Evolutionary conservation across 1,140 invertebrate genomes (phyloP), one percentile per base, ranked within the genome.

Genomic region (Conus betulinus): DNA sequence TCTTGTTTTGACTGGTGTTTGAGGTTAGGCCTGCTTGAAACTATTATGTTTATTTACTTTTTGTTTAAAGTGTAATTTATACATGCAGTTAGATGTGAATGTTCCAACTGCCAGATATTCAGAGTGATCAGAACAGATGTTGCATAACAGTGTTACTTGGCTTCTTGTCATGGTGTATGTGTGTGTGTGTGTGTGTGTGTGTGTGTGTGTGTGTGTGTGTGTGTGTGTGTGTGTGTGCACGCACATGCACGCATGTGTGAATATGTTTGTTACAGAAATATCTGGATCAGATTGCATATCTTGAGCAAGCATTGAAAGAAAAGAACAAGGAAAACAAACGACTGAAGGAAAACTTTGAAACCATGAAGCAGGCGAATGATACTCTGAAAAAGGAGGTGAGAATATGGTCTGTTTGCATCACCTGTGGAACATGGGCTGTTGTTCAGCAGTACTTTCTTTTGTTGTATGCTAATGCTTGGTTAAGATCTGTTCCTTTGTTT

Each of bases 271-370:
- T 91, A 11, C 89, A 95, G 94, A 92, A 93, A 89, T 90, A 92
- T 83, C 90, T 84, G 85, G 84, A 91, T 84, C 93, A 94, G 81
- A 57, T 94, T 1, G 82, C 52, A 0, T 90, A 90, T 57, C 51
- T 94, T 25, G 93, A 94, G 52, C 88, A 89, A 52, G 89, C 90
- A 11, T 81, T 95, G 27, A 93, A 91, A 88, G 94, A 94, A 60
- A 95, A 94, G 83, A 88, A 83, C 20, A 94, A 92, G 91, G 94
- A 95, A 87, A 93, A 94, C 78, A 94, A 94, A 89, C 90, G 94
- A 85, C 81, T 95, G 51, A 94, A 94, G 71, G 94, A 94, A 85
- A 95, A 93, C 88, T 95, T 95, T 94, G 94, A 95, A 74, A 94
- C 93, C 15, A 88, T 95, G 60, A 94, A 94, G 71, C 89, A 93